phyloP scores from a whole-genome alignment of 2,113 vertebrate species.

The Arothron firmamentum region DNA sequence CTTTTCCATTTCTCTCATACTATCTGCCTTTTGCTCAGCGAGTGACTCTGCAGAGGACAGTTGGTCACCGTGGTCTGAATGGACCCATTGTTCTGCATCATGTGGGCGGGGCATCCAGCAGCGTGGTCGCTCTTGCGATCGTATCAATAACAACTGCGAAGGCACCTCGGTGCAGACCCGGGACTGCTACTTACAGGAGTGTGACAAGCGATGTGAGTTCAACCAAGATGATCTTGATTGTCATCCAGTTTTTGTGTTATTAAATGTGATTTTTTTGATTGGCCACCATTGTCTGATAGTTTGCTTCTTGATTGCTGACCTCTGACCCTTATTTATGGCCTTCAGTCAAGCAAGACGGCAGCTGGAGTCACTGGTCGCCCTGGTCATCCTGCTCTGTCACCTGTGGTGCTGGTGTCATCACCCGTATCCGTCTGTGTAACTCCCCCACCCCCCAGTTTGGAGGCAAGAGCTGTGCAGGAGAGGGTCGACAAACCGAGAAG shows the following conservation, averaged over 20 bases:
- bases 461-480: conserved; percentile 88
- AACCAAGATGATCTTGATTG: background rate
- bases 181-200: conserved; percentile 97
- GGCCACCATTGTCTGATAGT: background rate
- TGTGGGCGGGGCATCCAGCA: conserved; percentile 97
- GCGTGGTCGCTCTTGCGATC: conserved; percentile 95
- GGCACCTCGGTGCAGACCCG: conserved; percentile 98
- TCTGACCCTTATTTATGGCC: conserved; percentile 17
- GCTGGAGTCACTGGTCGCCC: conserved; percentile 98
- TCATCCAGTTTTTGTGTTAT: background rate
- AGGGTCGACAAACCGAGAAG: conserved; percentile 87
- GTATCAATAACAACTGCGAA: conserved; percentile 95
- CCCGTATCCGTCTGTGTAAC: conserved; percentile 97
- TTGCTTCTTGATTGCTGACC: conserved; percentile 25
- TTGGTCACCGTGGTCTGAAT: conserved; percentile 99
- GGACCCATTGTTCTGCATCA: conserved; percentile 95
- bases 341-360: conserved; percentile 94
- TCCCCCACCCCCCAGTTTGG: conserved; percentile 95
- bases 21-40: conserved; percentile 71
- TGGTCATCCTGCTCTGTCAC: conserved; percentile 98
- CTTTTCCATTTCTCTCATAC: conserved; percentile 42
- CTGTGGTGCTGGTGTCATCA: conserved; percentile 89
- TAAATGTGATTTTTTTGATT: background rate
- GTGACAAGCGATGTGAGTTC: conserved; percentile 95
- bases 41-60: conserved; percentile 93